Percentiles rank a stretch among this genome's conserved stretches.
Conservation (phyloP, 2,113 vertebrate genomes). For the Festucalex cinctus region DNA sequence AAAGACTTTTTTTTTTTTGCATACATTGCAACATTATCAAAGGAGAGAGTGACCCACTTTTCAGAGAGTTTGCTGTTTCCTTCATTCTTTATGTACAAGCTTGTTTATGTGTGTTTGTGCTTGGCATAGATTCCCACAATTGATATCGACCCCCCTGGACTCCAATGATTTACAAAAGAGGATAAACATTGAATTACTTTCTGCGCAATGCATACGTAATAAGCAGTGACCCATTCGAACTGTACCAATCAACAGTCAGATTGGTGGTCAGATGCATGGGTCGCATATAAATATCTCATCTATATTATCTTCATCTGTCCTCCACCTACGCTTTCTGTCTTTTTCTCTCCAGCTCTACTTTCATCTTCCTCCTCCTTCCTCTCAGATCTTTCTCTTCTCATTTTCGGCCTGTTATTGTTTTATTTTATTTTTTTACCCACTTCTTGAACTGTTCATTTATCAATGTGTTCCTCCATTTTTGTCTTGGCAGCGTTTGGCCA, state of each 20-base stretch:
- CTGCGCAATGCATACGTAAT: slow-evolving; percentile 17
- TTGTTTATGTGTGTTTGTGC: slow-evolving; percentile 47
- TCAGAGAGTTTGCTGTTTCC: slow-evolving; percentile 37
- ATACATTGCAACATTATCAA: slow-evolving; percentile 45
- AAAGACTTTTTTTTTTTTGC: slow-evolving; percentile 35
- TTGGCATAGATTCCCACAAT: slow-evolving; percentile 24
- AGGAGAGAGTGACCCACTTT: slow-evolving; percentile 60
- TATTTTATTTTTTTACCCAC: neutral
- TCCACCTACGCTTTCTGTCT: slow-evolving; percentile 10
- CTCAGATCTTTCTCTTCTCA: neutral
- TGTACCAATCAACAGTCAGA: slow-evolving; percentile 23
- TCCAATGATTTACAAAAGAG: slow-evolving; percentile 13
- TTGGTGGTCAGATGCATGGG: slow-evolving; percentile 11
- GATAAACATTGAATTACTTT: slow-evolving; percentile 17
- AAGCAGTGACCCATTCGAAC: slow-evolving; percentile 37
- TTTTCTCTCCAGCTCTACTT: slow-evolving; percentile 4
- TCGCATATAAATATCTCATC: slow-evolving; percentile 31
- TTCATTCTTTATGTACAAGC: slow-evolving; percentile 32
- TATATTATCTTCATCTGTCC: slow-evolving; percentile 33
- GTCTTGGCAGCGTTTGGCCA: slow-evolving; percentile 84
- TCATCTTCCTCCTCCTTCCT: slow-evolving; percentile 5
- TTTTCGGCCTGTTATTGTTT: slow-evolving; percentile 1
- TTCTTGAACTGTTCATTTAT: neutral
- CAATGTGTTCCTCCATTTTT: neutral
- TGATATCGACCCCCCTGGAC: slow-evolving; percentile 29